Percentiles rank a stretch among this genome's conserved stretches.
phyloP scores from a whole-genome alignment of 2,888 invertebrate species.

The Crematogaster levior region DNA sequence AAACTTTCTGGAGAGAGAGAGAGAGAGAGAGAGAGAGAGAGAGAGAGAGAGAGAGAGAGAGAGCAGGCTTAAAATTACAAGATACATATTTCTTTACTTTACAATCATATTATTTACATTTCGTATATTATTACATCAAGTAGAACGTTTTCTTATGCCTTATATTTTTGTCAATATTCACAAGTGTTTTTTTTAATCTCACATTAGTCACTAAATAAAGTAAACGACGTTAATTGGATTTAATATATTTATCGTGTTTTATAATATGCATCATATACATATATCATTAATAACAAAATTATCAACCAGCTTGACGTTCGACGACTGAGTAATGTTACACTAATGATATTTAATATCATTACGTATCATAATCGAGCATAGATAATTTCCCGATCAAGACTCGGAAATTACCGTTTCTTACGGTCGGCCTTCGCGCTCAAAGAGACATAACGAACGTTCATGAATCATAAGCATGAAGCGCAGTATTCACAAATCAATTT shows the following conservation, averaged over 20 bases:
- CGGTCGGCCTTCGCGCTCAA: conserved; percentile 18
- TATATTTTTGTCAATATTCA: background rate
- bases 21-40: no score
- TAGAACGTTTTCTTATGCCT: background rate
- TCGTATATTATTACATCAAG: background rate
- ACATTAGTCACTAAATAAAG: background rate
- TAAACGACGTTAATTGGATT: conserved; percentile 1
- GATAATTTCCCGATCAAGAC: conserved; percentile 1
- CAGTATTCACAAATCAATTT: conserved; percentile 51
- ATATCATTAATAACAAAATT: background rate
- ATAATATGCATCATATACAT: background rate
- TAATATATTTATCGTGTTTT: conserved; percentile 17
- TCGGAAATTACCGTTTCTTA: conserved; percentile 19
- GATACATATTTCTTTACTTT: background rate
- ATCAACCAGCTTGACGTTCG: background rate
- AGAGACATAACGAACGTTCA: conserved; percentile 30
- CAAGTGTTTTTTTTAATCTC: conserved; percentile 14
- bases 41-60: no score
- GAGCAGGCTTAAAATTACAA: background rate
- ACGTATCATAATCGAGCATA: background rate
- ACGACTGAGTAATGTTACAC: background rate
- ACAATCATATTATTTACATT: background rate
- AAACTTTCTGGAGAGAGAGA: background rate
- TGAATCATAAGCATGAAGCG: conserved; percentile 42
- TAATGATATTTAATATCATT: background rate